Conservation (phyloP, 2,888 invertebrate genomes). For the Melanostoma scalare region DNA sequence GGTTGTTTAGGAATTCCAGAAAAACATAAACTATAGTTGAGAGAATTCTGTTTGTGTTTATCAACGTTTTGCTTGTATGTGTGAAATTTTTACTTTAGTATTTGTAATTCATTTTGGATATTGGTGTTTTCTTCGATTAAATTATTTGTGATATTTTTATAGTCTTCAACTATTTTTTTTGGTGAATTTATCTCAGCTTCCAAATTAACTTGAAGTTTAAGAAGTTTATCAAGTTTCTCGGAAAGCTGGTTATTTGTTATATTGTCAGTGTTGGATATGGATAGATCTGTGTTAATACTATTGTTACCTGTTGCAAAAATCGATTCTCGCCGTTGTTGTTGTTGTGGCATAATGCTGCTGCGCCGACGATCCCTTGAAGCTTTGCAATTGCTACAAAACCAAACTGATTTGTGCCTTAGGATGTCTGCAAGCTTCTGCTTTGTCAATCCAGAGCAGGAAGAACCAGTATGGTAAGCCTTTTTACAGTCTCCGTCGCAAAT, state of each 20-base stretch:
- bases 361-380: slow-evolving; percentile 10
- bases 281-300: not conserved
- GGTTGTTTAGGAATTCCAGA: slow-evolving; percentile 8
- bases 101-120: slow-evolving; percentile 12
- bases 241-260: no score
- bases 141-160: slow-evolving; percentile 12
- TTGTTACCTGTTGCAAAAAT: slow-evolving; percentile 7
- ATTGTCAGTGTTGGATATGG: no score
- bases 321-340: slow-evolving; percentile 10
- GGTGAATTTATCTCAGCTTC: no score
- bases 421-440: slow-evolving; percentile 4
- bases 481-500: no score
- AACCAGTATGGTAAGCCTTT: slow-evolving; percentile 14
- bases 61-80: slow-evolving; percentile 16
- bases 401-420: slow-evolving; percentile 3
- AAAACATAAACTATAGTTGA: slow-evolving; percentile 2
- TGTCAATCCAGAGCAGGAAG: slow-evolving; percentile 7
- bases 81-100: slow-evolving; percentile 11
- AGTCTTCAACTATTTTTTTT: slow-evolving; percentile 5
- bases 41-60: slow-evolving; percentile 14
- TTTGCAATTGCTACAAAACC: slow-evolving; percentile 10
- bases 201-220: no score
- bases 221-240: no score
- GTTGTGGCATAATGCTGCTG: slow-evolving; percentile 5
- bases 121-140: slow-evolving; percentile 10